Base-by-base conservation (phyloP, 2,888 invertebrate species). In the Cheilosia grossa region DNA sequence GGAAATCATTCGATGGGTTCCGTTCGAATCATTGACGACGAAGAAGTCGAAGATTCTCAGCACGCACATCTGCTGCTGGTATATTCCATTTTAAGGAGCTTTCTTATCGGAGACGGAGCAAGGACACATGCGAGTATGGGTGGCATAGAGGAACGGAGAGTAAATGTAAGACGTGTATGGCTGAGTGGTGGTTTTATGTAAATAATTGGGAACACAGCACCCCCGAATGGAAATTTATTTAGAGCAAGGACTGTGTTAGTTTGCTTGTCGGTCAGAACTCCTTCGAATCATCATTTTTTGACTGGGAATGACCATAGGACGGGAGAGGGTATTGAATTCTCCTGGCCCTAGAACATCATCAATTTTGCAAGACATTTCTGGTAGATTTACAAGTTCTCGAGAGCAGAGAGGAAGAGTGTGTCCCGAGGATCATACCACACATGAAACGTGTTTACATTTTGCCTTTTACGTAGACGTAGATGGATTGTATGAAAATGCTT, bases 161-260 rank as follows among this genome's bases (percentile, higher is more conserved):
- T n/a, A 24, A 15, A 15, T 51, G 47, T 24, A n/a, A 51, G 27
- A 44, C 44, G 27, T 15, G 27, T 24, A 15, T 24, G 51, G 9
- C 2, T 30, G 40, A 49, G 69, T 69, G 70, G 51, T 69, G 58
- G 47, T 63, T 79, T 51, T 66, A 66, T 83, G 70, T 83, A 66
- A 79, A 64, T 80, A 80, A 83, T 80, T 83, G 83, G 69, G 80
- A 83, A 83, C 70, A 66, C 70, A 47, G 70, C 70, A 58, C 59
- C 70, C 64, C 66, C 58, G 56, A 70, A 83, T 70, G 74, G 70
- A 75, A 83, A 70, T 70, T 51, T 80, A 80, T 80, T 74, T 80
- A 66, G 80, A 49, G 19, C 74, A 75, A 80, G 83, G 74, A 75
- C 70, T 75, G 10, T 30, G 58, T 40, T 42, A 27, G 49, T 51